Evolutionary conservation across 2,888 invertebrate genomes (phyloP).

Genomic region (Spicauda simplicius): DNA sequence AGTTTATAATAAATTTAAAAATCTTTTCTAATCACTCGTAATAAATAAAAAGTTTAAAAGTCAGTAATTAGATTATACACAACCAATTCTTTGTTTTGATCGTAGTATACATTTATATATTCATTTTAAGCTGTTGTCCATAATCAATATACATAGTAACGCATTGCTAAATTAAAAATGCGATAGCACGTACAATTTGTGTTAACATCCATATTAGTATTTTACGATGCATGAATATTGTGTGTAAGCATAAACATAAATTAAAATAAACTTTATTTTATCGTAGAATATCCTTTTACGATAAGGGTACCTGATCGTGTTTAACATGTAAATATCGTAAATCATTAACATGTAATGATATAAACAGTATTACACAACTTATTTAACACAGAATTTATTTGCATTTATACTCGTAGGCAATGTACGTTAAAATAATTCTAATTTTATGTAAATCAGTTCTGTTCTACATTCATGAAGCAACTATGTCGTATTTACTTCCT

Average conservation of each 20-base stretch:
- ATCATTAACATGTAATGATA: background rate
- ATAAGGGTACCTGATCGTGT: background rate
- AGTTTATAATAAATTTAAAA: too few relatives aligned
- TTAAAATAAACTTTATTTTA: too few relatives aligned
- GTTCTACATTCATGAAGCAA: background rate
- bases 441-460: background rate
- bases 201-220: background rate
- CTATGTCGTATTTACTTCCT: background rate
- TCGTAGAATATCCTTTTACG: too few relatives aligned
- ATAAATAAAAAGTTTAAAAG: too few relatives aligned
- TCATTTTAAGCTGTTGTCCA: too few relatives aligned
- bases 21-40: too few relatives aligned
- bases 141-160: too few relatives aligned
- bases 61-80: too few relatives aligned
- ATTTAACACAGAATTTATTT: background rate
- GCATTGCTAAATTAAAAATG: background rate
- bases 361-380: background rate
- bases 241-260: too few relatives aligned
- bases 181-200: background rate
- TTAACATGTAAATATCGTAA: background rate
- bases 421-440: background rate
- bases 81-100: too few relatives aligned
- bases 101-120: too few relatives aligned
- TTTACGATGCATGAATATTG: background rate
- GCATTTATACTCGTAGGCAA: background rate